A percentile compares a stretch with the other conserved stretches of the same genome.
phyloP scores from a whole-genome alignment of 2,888 invertebrate genomes.

The Nomada ruficornis region DNA sequence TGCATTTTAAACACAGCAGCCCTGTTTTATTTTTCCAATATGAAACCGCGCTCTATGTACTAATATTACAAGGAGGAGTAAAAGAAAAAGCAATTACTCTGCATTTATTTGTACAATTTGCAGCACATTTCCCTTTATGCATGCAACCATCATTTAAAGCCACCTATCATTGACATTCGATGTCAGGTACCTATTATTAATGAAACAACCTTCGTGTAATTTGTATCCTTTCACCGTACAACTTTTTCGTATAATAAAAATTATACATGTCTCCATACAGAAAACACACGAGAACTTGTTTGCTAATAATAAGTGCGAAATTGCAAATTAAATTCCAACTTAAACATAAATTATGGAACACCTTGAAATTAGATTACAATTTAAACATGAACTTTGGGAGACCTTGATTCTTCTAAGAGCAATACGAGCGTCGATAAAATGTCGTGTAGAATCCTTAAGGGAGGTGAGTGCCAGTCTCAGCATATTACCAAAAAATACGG shows the following conservation, averaged over 20 bases:
- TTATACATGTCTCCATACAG: too few relatives aligned
- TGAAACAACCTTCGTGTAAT: conserved; percentile 32
- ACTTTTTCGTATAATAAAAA: neutral
- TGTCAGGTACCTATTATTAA: conserved; percentile 51
- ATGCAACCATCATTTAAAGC: conserved; percentile 11
- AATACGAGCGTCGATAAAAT: conserved; percentile 78
- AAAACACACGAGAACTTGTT: conserved; percentile 48
- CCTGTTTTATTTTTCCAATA: neutral
- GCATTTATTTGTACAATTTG: conserved; percentile 46
- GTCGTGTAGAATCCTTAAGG: conserved; percentile 76
- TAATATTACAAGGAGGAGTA: conserved; percentile 38
- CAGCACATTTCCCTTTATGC: conserved; percentile 53
- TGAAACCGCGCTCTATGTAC: conserved; percentile 4
- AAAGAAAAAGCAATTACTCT: conserved; percentile 57
- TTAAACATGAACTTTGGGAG: conserved; percentile 56
- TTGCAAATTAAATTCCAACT: conserved; percentile 31
- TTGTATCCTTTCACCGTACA: neutral
- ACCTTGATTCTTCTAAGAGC: conserved; percentile 82
- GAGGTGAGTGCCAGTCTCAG: conserved; percentile 76
- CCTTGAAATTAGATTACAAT: conserved; percentile 71
- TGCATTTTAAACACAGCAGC: neutral
- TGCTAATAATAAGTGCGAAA: conserved; percentile 56
- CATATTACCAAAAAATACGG: conserved; percentile 76
- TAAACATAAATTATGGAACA: conserved; percentile 58
- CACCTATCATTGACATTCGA: conserved; percentile 9